Evolutionary conservation across 2,113 vertebrate genomes (phyloP).

Genomic region (Malurus elegans): DNA sequence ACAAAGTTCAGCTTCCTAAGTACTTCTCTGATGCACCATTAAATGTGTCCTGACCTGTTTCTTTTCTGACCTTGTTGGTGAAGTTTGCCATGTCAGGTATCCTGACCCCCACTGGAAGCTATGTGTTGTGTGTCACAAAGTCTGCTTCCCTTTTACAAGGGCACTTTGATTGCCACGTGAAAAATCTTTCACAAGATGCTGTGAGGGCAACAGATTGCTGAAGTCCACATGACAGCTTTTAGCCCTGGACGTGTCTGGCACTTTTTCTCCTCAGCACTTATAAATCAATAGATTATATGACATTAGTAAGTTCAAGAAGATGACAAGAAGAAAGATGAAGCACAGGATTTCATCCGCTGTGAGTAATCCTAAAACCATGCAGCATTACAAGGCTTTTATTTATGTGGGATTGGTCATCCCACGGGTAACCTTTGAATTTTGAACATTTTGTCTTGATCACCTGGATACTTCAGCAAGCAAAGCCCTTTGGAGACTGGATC

Average conservation of each 20-base stretch:
- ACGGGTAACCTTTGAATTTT: constrained; percentile 11
- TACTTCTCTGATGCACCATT: background rate
- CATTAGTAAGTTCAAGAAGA: background rate
- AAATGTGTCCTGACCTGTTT: background rate
- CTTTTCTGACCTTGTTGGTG: background rate
- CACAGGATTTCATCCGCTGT: background rate
- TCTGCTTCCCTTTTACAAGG: background rate
- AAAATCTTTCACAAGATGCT: background rate
- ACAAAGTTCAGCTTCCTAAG: background rate
- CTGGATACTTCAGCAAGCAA: background rate
- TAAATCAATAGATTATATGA: constrained; percentile 27
- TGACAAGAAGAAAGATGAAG: constrained; percentile 7
- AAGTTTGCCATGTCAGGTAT: background rate
- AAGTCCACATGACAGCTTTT: background rate
- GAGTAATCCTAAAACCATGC: background rate
- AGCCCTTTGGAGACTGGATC: background rate
- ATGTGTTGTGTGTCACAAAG: background rate
- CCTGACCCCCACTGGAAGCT: background rate
- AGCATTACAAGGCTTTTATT: constrained; percentile 17
- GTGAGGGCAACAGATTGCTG: background rate
- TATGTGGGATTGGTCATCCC: background rate
- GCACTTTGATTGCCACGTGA: background rate
- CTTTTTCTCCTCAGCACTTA: background rate
- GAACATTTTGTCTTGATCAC: background rate
- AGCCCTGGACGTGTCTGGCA: background rate